A percentile compares a stretch with the other conserved stretches of the same genome.
Evolutionary conservation across 64 coral and sea anemone genomes (phyloP).

Genomic region (Orbicella faveolata): DNA sequence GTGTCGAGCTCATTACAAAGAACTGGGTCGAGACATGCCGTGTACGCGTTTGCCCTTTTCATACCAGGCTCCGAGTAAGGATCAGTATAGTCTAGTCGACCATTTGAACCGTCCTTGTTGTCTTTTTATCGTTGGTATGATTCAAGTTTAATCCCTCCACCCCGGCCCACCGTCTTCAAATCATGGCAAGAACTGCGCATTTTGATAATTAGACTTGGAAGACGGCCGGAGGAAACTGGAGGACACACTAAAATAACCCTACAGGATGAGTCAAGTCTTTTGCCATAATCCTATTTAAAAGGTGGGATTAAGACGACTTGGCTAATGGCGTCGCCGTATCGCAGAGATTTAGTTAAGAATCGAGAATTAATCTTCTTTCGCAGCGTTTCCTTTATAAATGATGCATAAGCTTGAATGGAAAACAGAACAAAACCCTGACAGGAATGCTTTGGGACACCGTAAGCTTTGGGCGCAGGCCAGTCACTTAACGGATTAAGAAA

Average conservation of each 20-base stretch:
- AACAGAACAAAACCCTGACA: background rate
- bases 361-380: constrained; percentile 27
- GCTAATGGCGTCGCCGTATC: constrained; percentile 22
- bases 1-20: background rate
- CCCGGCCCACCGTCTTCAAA: background rate
- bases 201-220: background rate
- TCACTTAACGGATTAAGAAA: background rate
- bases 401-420: background rate
- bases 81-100: background rate
- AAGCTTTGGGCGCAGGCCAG: too few species aligned
- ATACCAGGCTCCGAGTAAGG: background rate
- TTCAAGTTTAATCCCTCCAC: background rate
- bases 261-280: background rate
- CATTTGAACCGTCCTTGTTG: background rate
- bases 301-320: background rate
- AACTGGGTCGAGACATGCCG: background rate
- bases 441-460: constrained; percentile 11
- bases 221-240: background rate
- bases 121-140: background rate
- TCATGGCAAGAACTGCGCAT: background rate
- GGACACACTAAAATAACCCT: background rate
- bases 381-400: background rate
- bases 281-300: constrained; percentile 11
- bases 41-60: background rate
- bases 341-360: constrained; percentile 12